Percentiles rank a stretch among this genome's conserved stretches.
These are phyloP conservation scores for Watsonalla cultraria DNA, from an alignment of 2,888 invertebrate species.

Conservation along the genomic window DNA sequence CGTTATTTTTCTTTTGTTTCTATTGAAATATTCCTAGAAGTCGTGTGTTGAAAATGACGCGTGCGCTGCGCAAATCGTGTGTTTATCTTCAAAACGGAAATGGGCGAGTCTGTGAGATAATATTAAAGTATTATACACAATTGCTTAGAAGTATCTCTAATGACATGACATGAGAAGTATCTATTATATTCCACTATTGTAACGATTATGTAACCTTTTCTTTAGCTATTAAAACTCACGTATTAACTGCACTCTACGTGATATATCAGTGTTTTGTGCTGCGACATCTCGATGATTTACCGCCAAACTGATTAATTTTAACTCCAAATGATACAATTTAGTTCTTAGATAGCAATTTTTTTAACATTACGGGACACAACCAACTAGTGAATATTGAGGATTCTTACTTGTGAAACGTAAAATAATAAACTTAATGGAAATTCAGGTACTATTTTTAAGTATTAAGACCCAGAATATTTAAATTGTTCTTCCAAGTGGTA, in stretches of 20 bases:
- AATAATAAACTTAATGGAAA: no score
- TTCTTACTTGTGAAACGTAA: no score
- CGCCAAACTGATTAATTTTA: neutral
- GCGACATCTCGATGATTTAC: neutral
- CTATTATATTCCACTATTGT: no score
- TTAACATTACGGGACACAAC: no score
- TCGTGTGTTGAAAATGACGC: constrained; percentile 15
- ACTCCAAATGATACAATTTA: neutral
- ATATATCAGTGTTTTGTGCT: neutral
- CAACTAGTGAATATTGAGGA: no score
- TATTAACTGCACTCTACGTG: neutral
- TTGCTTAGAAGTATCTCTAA: neutral
- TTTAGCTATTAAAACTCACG: neutral
- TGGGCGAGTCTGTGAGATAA: constrained; percentile 38
- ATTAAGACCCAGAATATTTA: no score
- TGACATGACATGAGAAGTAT: neutral
- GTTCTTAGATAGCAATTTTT: neutral
- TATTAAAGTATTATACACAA: constrained; percentile 10
- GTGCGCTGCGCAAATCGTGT: constrained; percentile 21
- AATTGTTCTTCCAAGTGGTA: no score
- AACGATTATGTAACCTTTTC: neutral
- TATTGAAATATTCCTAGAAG: constrained; percentile 5
- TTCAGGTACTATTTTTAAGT: no score
- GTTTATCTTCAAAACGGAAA: constrained; percentile 46
- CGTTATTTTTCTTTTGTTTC: neutral